Base-by-base conservation (phyloP, 2,888 invertebrate genomes). In the Andrena chrysosceles region DNA sequence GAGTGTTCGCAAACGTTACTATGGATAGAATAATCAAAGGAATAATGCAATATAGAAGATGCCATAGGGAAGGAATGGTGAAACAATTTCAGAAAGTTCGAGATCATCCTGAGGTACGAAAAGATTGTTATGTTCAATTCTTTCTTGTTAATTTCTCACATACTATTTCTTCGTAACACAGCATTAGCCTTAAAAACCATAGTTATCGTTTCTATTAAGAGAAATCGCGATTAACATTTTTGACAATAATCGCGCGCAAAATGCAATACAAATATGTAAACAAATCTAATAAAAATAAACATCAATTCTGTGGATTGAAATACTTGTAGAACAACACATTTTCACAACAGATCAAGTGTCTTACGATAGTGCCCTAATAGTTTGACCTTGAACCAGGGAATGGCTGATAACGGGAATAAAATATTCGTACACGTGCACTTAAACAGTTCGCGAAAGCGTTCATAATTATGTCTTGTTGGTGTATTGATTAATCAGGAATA, bases 1-100 rank as follows among this genome's bases (percentile, higher is more conserved):
- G 20, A 71, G 70, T 60, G 66, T 31, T 10, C 62, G 23, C 63
- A 48, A 72, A 56, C 64, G 63, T 76, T 48, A 68, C 26, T 93
- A 98, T 98, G 98, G 98, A 98, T 91, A 96, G 97, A 94, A 97
- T 99, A 93, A 94, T 99, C 87, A 96, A 97, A 93, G 99, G 99
- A 70, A 97, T 99, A 73, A 98, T 99, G 96, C 96, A 97, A 91
- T 99, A 98, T 94, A 96, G 98, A 81, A 96, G 96, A 83, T 96
- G 97, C 76, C 97, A 97, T 87, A 96, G 97, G 86, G 96, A 97
- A 81, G 96, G 96, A 91, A 98, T 98, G 98, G 97, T 99, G 48
- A 96, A 98, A 94, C 98, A 99, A 94, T 99, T 99, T 94, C 95
- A 97, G 94, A 95, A 96, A 95, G 98, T 99, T 88, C 96, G 96